Percentiles rank a stretch among this genome's conserved stretches.
phyloP scores from a whole-genome alignment of 2,888 invertebrate genomes.

The Camponotus fellah region DNA sequence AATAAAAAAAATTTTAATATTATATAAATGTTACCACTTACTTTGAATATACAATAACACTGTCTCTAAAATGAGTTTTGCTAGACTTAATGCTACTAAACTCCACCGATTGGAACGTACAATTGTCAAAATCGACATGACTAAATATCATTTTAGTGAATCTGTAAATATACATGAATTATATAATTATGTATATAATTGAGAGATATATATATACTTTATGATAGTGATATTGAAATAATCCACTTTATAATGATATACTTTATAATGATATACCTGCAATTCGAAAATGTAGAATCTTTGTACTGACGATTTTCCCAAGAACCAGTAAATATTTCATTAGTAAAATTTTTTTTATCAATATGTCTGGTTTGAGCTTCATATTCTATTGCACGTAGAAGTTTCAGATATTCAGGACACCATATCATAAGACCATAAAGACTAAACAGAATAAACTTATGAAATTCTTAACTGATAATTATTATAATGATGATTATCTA shows the following conservation, averaged over 20 bases:
- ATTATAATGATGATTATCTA: conserved; percentile 12
- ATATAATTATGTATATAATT: conserved; percentile 15
- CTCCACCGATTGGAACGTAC: conserved; percentile 90
- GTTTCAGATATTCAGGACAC: conserved; percentile 87
- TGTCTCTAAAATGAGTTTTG: conserved; percentile 89
- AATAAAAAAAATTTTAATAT: not conserved
- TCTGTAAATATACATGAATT: conserved; percentile 69
- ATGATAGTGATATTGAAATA: no score
- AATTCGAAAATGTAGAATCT: conserved; percentile 88
- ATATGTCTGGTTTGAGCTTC: conserved; percentile 80
- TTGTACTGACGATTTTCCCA: conserved; percentile 89
- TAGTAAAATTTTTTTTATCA: conserved; percentile 83
- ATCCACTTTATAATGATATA: not conserved
- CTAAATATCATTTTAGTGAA: conserved; percentile 91
- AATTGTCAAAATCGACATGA: conserved; percentile 91
- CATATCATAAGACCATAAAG: conserved; percentile 88
- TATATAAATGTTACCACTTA: conserved; percentile 79
- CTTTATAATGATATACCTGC: conserved; percentile 87
- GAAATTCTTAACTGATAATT: not conserved
- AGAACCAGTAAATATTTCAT: conserved; percentile 88
- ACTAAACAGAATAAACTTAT: conserved; percentile 82
- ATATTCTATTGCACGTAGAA: conserved; percentile 84
- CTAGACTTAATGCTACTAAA: conserved; percentile 92
- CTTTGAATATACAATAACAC: conserved; percentile 89
- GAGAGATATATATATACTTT: not conserved